These are phyloP conservation scores for Regulus satrapa DNA, from an alignment of 2,113 vertebrate genomes.

Conservation along the genomic window DNA sequence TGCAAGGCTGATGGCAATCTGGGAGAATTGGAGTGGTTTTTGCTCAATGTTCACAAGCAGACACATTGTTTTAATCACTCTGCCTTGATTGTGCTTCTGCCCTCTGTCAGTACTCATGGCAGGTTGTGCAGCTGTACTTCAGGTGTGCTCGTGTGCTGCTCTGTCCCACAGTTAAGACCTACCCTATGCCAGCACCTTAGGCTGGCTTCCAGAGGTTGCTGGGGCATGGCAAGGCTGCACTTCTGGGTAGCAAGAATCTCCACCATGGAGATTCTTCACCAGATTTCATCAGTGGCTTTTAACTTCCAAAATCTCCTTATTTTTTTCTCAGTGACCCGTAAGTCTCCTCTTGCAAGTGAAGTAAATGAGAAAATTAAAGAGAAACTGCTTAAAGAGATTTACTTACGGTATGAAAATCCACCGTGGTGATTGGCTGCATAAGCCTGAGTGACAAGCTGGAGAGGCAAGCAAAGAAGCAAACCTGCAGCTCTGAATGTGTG, in stretches of 20 bases:
- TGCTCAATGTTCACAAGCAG: background rate
- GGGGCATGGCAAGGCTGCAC: background rate
- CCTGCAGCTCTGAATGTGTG: background rate
- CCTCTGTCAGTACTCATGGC: background rate
- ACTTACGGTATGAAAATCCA: background rate
- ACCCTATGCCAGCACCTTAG: background rate
- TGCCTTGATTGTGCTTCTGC: background rate
- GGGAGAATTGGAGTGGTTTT: background rate
- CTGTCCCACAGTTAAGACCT: background rate
- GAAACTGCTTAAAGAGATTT: background rate
- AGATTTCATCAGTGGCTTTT: background rate
- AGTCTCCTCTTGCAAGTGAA: background rate
- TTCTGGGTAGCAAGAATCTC: background rate
- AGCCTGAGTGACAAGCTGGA: background rate
- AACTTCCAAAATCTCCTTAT: background rate
- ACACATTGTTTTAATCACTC: background rate
- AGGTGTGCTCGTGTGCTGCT: background rate
- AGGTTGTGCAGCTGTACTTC: background rate
- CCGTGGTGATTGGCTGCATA: background rate
- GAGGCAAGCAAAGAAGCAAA: background rate
- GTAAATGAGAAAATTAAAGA: constrained; percentile 17
- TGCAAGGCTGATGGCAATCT: background rate
- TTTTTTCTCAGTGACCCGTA: background rate
- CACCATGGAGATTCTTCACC: background rate
- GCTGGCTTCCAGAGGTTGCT: background rate